phyloP scores from a whole-genome alignment of 1,140 invertebrate genomes.

The Sycophaga agraensis region DNA sequence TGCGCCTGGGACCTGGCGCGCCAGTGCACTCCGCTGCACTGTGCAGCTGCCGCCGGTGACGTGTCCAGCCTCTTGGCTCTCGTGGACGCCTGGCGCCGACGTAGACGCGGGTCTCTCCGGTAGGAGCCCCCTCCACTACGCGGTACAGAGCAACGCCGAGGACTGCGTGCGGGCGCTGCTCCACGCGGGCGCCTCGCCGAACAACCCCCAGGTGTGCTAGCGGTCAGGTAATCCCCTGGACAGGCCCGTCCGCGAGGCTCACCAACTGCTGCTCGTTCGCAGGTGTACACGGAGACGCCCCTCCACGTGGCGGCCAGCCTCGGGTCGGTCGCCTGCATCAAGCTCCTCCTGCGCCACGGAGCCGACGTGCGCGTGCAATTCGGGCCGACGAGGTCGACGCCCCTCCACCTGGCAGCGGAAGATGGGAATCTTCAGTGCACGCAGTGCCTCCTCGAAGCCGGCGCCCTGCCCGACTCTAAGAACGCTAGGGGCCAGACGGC shows the following conservation, averaged over 20 bases:
- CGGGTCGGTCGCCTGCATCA: conserved; percentile 68
- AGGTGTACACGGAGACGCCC: conserved; percentile 80
- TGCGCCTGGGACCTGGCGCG: conserved; percentile 67
- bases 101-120: conserved; percentile 73
- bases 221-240: background rate
- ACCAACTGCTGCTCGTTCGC: no score
- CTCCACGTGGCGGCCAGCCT: conserved; percentile 77
- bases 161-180: conserved; percentile 71
- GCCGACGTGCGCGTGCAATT: conserved; percentile 75
- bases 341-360: conserved; percentile 69
- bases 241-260: no score
- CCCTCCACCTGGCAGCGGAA: conserved; percentile 80
- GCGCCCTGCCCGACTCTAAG: conserved; percentile 66
- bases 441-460: conserved; percentile 69
- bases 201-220: conserved; percentile 69
- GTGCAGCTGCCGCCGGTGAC: conserved; percentile 69
- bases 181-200: conserved; percentile 71
- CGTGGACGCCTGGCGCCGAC: conserved; percentile 66
- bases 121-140: conserved; percentile 69
- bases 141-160: conserved; percentile 68
- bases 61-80: conserved; percentile 62
- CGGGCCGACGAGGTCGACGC: conserved; percentile 68
- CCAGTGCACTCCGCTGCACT: conserved; percentile 74
- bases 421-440: conserved; percentile 76
- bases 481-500: conserved; percentile 76